Conservation (phyloP, 2,888 invertebrate genomes). For the Himalopsyche kuldschensis region DNA sequence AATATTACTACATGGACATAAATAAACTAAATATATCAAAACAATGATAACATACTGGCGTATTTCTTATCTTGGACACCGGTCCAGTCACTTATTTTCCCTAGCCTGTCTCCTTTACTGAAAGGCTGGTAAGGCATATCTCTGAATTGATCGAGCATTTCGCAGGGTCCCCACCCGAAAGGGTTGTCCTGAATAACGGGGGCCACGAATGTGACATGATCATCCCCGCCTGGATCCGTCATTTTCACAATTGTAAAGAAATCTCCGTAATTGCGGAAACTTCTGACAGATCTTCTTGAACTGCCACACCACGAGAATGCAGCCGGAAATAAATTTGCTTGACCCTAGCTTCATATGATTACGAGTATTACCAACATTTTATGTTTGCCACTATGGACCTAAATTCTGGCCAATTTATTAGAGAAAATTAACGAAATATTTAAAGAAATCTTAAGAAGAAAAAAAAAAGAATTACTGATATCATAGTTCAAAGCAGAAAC, state of each 20-base stretch:
- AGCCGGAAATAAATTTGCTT: conserved; percentile 10
- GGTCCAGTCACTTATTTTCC: conserved; percentile 99
- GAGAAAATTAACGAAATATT: too few species aligned
- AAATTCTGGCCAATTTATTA: too few species aligned
- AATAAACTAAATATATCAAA: neutral
- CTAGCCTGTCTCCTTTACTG: conserved; percentile 96
- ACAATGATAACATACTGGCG: conserved; percentile 67
- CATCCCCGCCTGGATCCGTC: conserved; percentile 22
- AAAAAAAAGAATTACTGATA: too few species aligned
- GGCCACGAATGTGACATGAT: conserved; percentile 65
- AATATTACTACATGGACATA: neutral
- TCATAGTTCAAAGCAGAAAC: too few species aligned
- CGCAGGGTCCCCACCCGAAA: conserved; percentile 96
- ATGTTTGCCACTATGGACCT: too few species aligned
- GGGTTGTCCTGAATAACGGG: conserved; percentile 83
- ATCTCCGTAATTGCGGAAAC: conserved; percentile 1
- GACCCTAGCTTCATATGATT: neutral
- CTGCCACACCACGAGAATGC: conserved; percentile 35
- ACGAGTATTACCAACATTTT: neutral
- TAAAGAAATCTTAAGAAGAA: too few species aligned
- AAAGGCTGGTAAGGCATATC: conserved; percentile 99
- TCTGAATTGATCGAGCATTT: conserved; percentile 89
- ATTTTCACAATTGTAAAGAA: conserved; percentile 11
- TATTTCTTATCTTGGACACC: conserved; percentile 94
- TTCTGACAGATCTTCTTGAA: conserved; percentile 18